phyloP scores from a whole-genome alignment of 2,797 vertebrate genomes.

The Anguilla pacifica region DNA sequence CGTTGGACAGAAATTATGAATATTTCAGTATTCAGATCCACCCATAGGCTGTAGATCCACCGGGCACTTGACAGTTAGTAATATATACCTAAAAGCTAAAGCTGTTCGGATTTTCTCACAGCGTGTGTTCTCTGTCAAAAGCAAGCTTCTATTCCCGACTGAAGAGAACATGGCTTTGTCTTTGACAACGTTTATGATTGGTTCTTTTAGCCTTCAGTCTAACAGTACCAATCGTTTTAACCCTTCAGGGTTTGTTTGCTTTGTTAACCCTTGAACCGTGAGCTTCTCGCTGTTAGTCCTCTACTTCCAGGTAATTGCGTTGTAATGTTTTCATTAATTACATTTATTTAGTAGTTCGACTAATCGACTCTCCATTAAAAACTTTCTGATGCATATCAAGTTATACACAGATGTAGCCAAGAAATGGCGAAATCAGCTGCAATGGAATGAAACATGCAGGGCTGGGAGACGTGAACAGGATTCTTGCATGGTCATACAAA shows the following conservation, averaged over 20 bases:
- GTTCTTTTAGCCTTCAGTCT: conserved; percentile 56
- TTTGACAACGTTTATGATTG: conserved; percentile 56
- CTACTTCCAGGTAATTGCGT: too few species aligned
- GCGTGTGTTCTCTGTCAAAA: conserved; percentile 55
- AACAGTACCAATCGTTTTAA: conserved; percentile 30
- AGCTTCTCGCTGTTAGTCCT: neutral
- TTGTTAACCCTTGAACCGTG: neutral
- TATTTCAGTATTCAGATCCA: too few species aligned
- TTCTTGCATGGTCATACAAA: neutral
- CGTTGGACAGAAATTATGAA: neutral
- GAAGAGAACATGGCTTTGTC: conserved; percentile 43
- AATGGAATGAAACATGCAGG: neutral
- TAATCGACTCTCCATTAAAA: neutral
- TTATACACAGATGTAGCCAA: neutral
- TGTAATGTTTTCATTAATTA: neutral
- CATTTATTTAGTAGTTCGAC: neutral
- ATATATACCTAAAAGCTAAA: neutral
- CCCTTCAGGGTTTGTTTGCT: neutral
- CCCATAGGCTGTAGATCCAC: neutral
- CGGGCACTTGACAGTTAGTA: neutral
- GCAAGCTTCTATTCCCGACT: conserved; percentile 70
- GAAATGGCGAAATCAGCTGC: neutral
- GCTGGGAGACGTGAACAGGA: neutral
- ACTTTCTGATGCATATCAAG: neutral
- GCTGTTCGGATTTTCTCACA: neutral